These are phyloP conservation scores for Romanogobio albipinnatus DNA, from an alignment of 2,113 vertebrate genomes.

Conservation along the genomic window DNA sequence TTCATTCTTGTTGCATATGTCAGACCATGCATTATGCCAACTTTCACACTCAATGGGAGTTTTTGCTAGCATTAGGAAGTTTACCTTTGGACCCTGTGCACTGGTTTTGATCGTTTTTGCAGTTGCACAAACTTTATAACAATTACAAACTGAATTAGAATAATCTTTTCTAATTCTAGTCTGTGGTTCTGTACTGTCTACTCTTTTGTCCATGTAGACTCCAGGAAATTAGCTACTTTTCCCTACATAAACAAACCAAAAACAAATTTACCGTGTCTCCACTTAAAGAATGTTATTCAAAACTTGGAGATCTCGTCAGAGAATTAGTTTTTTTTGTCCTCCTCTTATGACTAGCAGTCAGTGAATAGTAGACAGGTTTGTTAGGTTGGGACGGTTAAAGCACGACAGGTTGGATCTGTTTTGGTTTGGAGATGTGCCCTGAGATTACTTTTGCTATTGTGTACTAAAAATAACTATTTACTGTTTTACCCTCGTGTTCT, in stretches of 20 bases:
- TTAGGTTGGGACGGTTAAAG: background rate
- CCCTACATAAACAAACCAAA: slow-evolving; percentile 1
- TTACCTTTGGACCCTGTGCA: background rate
- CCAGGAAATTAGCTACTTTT: slow-evolving; percentile 5
- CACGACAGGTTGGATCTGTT: slow-evolving; percentile 10
- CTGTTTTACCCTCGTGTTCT: background rate
- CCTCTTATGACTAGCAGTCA: background rate
- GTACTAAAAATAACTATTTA: background rate
- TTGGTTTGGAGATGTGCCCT: background rate
- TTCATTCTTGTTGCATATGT: background rate
- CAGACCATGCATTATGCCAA: background rate
- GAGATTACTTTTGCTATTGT: background rate
- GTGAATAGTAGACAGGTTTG: background rate
- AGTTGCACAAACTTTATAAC: background rate
- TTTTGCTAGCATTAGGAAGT: background rate
- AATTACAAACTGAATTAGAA: background rate
- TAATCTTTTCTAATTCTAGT: too few relatives aligned
- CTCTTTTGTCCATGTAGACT: background rate
- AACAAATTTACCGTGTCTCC: background rate
- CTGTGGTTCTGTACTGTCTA: background rate
- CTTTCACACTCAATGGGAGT: background rate
- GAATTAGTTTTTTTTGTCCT: background rate
- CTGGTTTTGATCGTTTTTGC: background rate
- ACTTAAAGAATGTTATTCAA: background rate
- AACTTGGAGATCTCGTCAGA: background rate